These are phyloP conservation scores for Pagrus major DNA, from an alignment of 2,113 vertebrate genomes.

Conservation along the genomic window DNA sequence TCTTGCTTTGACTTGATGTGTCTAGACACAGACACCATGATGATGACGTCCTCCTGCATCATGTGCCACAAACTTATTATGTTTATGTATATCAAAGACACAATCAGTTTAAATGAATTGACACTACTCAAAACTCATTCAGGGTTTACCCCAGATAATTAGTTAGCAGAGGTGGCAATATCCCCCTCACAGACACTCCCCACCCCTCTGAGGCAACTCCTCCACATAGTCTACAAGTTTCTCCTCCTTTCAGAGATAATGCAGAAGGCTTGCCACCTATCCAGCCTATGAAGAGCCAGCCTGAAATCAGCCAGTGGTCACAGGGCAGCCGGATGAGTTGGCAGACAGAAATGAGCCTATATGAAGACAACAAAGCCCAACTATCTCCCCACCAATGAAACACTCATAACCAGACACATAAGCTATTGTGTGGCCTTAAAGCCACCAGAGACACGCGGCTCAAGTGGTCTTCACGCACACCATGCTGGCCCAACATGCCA, in stretches of 20 bases:
- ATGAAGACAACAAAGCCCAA: conserved; percentile 68
- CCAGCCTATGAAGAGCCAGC: conserved; percentile 21
- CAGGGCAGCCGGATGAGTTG: conserved; percentile 38
- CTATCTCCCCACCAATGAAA: conserved; percentile 61
- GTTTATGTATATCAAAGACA: neutral
- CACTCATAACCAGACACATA: conserved; percentile 67
- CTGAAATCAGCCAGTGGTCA: conserved; percentile 42
- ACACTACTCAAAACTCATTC: neutral
- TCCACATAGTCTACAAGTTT: conserved; percentile 1
- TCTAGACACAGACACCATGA: neutral
- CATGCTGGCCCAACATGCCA: conserved; percentile 39
- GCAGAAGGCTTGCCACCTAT: neutral
- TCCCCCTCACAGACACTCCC: neutral
- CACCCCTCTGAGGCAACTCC: conserved; percentile 1
- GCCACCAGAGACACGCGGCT: conserved; percentile 56
- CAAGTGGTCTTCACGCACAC: conserved; percentile 69
- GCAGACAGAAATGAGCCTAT: conserved; percentile 58
- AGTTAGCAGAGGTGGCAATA: neutral
- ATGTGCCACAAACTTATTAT: neutral
- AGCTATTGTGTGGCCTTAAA: conserved; percentile 62
- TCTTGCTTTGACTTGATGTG: neutral
- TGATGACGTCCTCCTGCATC: neutral
- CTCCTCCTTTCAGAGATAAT: conserved; percentile 2
- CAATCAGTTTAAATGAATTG: neutral
- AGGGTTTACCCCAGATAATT: conserved; percentile 15